Percentiles rank a stretch among this genome's conserved stretches.
Conservation (phyloP, 2,113 vertebrate genomes). For the Riparia riparia region DNA sequence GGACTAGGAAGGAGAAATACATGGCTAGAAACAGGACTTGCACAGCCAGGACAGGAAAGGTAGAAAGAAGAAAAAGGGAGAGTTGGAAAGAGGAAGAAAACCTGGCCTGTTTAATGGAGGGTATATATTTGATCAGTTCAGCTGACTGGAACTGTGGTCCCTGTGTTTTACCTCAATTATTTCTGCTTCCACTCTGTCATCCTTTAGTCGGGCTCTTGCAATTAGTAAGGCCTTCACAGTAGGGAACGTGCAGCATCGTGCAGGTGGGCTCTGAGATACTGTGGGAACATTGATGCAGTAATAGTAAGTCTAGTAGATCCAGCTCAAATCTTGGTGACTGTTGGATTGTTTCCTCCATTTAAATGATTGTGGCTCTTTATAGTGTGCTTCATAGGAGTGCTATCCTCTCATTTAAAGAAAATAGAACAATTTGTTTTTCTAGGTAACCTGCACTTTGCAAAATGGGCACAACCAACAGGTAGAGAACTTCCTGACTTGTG, state of each 20-base stretch:
- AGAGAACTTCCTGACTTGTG: background rate
- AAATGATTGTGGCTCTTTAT: background rate
- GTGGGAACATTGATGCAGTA: background rate
- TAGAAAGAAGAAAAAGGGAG: background rate
- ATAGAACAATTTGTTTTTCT: background rate
- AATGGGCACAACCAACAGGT: background rate
- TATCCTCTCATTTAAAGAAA: background rate
- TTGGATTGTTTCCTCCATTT: background rate
- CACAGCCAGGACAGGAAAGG: background rate
- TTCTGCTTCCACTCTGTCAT: background rate
- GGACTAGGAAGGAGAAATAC: background rate
- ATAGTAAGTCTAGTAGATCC: background rate
- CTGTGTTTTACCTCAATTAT: background rate
- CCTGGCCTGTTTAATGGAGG: background rate
- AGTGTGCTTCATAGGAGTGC: background rate
- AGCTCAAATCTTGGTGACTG: background rate
- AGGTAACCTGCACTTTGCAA: background rate
- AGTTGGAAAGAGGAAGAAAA: background rate
- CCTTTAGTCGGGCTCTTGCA: background rate
- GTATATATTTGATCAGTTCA: background rate
- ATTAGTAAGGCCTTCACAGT: background rate
- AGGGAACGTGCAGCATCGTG: background rate
- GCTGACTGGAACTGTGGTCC: background rate
- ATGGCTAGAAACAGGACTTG: background rate
- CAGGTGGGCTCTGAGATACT: fast-evolving